Conservation (phyloP, 2,113 vertebrate species). For the Amia ocellicauda region DNA sequence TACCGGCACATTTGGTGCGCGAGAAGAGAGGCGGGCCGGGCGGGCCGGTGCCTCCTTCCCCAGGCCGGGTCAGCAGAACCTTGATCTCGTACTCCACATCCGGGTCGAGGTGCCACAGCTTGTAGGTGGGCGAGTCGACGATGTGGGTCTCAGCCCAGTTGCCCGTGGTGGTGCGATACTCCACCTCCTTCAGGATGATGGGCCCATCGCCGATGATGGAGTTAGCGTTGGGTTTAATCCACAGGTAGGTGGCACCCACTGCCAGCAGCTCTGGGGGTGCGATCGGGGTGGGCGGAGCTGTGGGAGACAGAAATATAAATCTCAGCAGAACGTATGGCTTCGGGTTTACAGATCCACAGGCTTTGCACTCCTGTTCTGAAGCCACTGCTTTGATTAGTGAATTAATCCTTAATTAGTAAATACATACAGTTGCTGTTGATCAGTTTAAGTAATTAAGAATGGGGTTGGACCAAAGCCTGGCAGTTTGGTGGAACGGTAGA, state of each 20-base stretch:
- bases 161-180: slow-evolving; percentile 88
- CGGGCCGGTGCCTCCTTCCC: slow-evolving; percentile 89
- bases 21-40: slow-evolving; percentile 89
- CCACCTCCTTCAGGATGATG: slow-evolving; percentile 94
- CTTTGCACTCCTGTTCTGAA: too few species aligned
- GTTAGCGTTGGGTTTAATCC: slow-evolving; percentile 98
- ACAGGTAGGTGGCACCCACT: slow-evolving; percentile 92
- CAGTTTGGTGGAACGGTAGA: too few species aligned
- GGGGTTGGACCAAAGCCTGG: too few species aligned
- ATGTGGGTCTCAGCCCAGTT: slow-evolving; percentile 94
- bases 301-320: background rate
- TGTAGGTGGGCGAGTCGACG: slow-evolving; percentile 91
- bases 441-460: too few species aligned
- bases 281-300: slow-evolving; percentile 93
- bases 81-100: slow-evolving; percentile 97
- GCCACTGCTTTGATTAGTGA: too few species aligned
- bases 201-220: slow-evolving; percentile 96
- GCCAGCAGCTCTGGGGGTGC: slow-evolving; percentile 90
- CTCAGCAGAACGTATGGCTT: too few species aligned
- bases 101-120: slow-evolving; percentile 93
- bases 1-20: slow-evolving; percentile 94
- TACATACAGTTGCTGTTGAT: too few species aligned
- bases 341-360: too few species aligned
- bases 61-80: slow-evolving; percentile 86
- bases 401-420: too few species aligned